phyloP scores from a whole-genome alignment of 2,113 vertebrate species.

The Laticauda laticaudata region DNA sequence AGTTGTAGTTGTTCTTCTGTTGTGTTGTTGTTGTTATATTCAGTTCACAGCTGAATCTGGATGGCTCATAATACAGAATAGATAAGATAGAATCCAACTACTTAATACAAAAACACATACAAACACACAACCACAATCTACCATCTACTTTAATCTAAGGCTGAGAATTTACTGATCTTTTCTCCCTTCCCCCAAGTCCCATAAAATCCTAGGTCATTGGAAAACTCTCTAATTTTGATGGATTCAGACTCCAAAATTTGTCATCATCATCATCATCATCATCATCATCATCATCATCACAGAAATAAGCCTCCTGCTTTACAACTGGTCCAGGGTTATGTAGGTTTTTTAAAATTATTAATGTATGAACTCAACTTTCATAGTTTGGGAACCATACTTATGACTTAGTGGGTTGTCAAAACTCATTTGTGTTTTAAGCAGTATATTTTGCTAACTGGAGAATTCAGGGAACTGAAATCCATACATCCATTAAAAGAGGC shows the following conservation, averaged over 20 bases:
- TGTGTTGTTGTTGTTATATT: background rate
- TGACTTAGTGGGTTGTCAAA: background rate
- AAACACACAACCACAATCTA: background rate
- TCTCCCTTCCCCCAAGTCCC: background rate
- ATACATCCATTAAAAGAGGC: background rate
- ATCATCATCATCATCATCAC: too few relatives aligned
- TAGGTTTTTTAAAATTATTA: background rate
- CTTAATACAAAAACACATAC: background rate
- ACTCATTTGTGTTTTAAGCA: background rate
- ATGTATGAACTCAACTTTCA: background rate
- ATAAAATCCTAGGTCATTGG: background rate
- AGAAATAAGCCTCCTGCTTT: too few relatives aligned
- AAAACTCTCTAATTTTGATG: background rate
- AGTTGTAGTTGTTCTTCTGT: too few relatives aligned
- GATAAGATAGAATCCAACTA: background rate
- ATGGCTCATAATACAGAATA: background rate
- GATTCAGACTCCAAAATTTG: background rate
- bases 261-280: too few relatives aligned
- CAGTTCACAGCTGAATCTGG: background rate
- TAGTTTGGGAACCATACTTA: background rate
- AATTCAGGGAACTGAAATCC: background rate
- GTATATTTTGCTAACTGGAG: background rate
- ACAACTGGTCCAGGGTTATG: too few relatives aligned
- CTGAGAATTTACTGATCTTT: background rate
- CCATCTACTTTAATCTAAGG: background rate